A percentile compares a stretch with the other conserved stretches of the same genome.
phyloP scores from a whole-genome alignment of 2,113 vertebrate genomes.

The Scopus umbretta region DNA sequence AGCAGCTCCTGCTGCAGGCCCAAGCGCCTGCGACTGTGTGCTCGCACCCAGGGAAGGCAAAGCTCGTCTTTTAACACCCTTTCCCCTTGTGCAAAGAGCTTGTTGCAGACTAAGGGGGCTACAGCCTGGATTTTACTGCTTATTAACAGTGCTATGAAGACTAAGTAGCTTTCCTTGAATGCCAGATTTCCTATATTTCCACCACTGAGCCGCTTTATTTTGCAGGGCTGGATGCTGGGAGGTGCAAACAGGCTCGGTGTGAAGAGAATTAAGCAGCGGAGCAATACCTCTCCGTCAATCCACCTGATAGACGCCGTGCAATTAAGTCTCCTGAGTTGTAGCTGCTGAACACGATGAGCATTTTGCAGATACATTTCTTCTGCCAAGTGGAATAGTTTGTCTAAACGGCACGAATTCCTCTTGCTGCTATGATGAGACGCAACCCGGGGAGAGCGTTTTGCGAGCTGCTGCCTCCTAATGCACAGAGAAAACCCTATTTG shows the following conservation, averaged over 20 bases:
- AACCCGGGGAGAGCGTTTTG: rapidly evolving
- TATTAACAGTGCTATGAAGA: neutral
- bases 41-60: neutral
- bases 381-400: neutral
- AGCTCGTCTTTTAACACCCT: neutral
- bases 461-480: neutral
- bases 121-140: neutral
- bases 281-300: neutral
- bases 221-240: neutral
- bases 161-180: neutral
- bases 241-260: no score
- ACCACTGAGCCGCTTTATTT: neutral
- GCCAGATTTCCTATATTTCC: neutral
- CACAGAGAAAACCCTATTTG: rapidly evolving
- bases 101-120: neutral
- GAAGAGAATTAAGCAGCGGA: neutral
- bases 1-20: neutral
- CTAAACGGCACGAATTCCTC: neutral
- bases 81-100: neutral
- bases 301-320: neutral
- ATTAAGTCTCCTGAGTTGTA: neutral
- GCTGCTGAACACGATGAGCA: neutral
- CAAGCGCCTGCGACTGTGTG: rapidly evolving
- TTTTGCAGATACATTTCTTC: neutral
- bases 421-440: neutral